A percentile compares a stretch with the other conserved stretches of the same genome.
Evolutionary conservation across 2,113 vertebrate genomes (phyloP).

Genomic region (Euleptes europaea): DNA sequence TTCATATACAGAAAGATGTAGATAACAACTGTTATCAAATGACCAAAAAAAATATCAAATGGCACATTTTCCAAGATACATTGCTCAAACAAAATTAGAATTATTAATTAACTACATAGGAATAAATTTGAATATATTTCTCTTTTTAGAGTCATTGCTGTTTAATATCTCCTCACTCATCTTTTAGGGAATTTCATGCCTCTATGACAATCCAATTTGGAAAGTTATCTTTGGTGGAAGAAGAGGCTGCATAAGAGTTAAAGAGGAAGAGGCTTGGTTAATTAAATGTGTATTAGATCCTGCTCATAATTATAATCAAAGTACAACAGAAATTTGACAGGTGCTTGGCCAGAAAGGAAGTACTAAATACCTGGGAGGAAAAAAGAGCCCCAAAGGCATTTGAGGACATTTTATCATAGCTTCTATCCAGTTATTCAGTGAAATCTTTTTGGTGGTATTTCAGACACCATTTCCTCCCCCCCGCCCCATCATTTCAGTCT

Average conservation of each 20-base stretch:
- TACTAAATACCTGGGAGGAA: constrained; percentile 32
- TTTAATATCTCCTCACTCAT: constrained; percentile 55
- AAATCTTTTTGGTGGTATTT: constrained; percentile 27
- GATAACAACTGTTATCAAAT: constrained; percentile 45
- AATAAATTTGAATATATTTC: constrained; percentile 61
- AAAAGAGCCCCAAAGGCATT: constrained; percentile 24
- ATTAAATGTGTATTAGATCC: constrained; percentile 67
- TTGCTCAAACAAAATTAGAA: constrained; percentile 40
- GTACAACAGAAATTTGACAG: constrained; percentile 68
- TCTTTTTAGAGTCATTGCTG: constrained; percentile 29
- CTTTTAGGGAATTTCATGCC: constrained; percentile 48
- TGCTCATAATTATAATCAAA: constrained; percentile 66
- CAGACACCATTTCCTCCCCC: neutral
- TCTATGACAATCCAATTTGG: constrained; percentile 35
- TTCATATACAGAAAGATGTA: neutral
- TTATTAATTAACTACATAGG: constrained; percentile 55
- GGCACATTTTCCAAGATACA: constrained; percentile 29
- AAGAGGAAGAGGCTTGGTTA: constrained; percentile 60
- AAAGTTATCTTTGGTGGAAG: constrained; percentile 34
- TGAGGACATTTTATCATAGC: constrained; percentile 11
- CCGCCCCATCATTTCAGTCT: neutral
- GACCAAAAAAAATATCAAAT: constrained; percentile 33
- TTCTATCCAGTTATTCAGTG: constrained; percentile 37
- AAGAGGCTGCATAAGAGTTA: constrained; percentile 34
- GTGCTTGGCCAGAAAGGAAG: constrained; percentile 62